These are phyloP conservation scores for Phoebastria nigripes DNA, from an alignment of 2,797 vertebrate genomes.

Conservation along the genomic window DNA sequence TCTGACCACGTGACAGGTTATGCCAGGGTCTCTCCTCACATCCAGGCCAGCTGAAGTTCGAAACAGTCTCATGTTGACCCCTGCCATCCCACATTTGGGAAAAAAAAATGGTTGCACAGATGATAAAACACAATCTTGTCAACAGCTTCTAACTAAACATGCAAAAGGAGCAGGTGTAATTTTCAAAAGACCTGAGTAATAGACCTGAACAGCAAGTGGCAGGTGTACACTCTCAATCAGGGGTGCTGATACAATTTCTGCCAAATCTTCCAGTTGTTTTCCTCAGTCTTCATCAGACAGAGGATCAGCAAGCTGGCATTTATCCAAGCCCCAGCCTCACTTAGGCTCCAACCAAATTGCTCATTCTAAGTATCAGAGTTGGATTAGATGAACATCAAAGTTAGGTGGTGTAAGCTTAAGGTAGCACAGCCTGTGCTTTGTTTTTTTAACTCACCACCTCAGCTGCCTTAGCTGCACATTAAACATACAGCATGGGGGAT, in stretches of 20 bases:
- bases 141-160: slow-evolving; percentile 15
- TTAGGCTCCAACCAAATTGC: not conserved
- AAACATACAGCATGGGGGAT: not conserved
- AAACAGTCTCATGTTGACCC: not conserved
- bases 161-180: slow-evolving; percentile 6
- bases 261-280: slow-evolving; percentile 48
- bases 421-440: not conserved
- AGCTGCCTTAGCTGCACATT: not conserved
- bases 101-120: not conserved
- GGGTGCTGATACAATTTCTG: slow-evolving; percentile 16
- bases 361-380: not conserved
- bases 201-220: slow-evolving; percentile 10
- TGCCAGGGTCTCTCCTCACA: not conserved
- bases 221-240: slow-evolving; percentile 29
- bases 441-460: not conserved
- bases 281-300: slow-evolving; percentile 18
- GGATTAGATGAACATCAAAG: not conserved
- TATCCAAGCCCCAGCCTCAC: not conserved
- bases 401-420: not conserved
- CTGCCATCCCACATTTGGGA: not conserved
- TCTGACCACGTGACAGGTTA: not conserved
- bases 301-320: slow-evolving; percentile 4
- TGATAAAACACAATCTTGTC: not conserved
- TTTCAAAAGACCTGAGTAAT: slow-evolving; percentile 26
- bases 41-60: not conserved